Conservation (phyloP, 2,113 vertebrate species). For the Athene noctua region DNA sequence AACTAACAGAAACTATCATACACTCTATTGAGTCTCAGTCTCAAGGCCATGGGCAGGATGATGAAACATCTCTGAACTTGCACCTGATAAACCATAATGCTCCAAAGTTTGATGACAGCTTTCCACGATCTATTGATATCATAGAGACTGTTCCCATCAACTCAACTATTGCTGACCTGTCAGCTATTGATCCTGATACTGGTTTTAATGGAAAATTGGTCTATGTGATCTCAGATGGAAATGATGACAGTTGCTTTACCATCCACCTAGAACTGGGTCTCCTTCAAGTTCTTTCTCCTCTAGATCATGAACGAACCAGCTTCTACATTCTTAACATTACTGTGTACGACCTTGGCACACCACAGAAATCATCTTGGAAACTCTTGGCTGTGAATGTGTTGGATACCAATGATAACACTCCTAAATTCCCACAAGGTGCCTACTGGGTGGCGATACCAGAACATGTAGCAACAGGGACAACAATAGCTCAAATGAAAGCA, state of each 20-base stretch:
- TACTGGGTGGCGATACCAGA: conserved; percentile 85
- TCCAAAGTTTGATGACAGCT: conserved; percentile 83
- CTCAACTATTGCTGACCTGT: conserved; percentile 80
- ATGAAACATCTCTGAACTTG: conserved; percentile 81
- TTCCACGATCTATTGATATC: conserved; percentile 87
- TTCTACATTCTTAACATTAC: conserved; percentile 94
- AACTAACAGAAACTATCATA: conserved; percentile 87
- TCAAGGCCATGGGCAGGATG: conserved; percentile 75
- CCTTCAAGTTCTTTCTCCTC: conserved; percentile 79
- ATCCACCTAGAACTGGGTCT: conserved; percentile 87
- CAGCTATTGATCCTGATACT: conserved; percentile 83
- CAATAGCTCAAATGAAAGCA: conserved; percentile 80
- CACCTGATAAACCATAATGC: conserved; percentile 86
- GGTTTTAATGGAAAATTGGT: conserved; percentile 89
- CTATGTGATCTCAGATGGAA: conserved; percentile 89
- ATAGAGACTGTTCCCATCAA: conserved; percentile 79
- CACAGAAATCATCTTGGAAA: conserved; percentile 90
- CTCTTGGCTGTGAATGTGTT: conserved; percentile 87
- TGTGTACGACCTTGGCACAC: conserved; percentile 88
- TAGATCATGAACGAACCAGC: conserved; percentile 87
- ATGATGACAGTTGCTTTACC: conserved; percentile 89
- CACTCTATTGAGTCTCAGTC: conserved; percentile 81
- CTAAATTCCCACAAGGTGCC: conserved; percentile 83
- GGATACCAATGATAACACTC: conserved; percentile 91
- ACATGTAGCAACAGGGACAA: conserved; percentile 78